phyloP scores from a whole-genome alignment of 2,113 vertebrate genomes.

The Lophius piscatorius region DNA sequence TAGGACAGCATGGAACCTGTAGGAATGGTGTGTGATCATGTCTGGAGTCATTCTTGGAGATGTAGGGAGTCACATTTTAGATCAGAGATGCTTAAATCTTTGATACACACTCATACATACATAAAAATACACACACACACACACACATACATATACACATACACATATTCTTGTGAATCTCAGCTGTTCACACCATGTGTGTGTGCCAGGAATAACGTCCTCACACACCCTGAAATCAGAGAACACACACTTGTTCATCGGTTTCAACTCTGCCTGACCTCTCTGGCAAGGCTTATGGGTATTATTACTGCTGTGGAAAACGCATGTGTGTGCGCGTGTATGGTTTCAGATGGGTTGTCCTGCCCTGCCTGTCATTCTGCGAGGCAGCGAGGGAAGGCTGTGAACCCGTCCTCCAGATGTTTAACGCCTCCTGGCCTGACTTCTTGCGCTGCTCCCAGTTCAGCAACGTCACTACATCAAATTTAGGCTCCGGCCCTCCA shows the following conservation, averaged over 20 bases:
- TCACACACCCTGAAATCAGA: conserved; percentile 12
- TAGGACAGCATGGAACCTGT: too few relatives aligned
- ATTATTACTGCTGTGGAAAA: too few relatives aligned
- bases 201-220: not conserved
- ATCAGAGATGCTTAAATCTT: too few relatives aligned
- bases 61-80: too few relatives aligned
- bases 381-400: conserved; percentile 92
- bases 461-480: conserved; percentile 69
- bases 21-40: too few relatives aligned
- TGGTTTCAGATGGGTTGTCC: conserved; percentile 65
- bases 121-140: too few relatives aligned
- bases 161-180: too few relatives aligned
- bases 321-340: not conserved
- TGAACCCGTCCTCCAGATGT: conserved; percentile 90
- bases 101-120: too few relatives aligned
- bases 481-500: conserved; percentile 7
- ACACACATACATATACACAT: too few relatives aligned
- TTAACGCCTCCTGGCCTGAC: conserved; percentile 93
- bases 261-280: conserved; percentile 6
- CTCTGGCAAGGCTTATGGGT: conserved; percentile 14
- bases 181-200: not conserved
- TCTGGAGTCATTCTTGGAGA: too few relatives aligned
- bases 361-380: conserved; percentile 92
- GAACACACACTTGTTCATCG: conserved; percentile 12
- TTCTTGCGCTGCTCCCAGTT: conserved; percentile 95